Base-by-base conservation (phyloP, 1,140 invertebrate genomes). In the Musca vetustissima region DNA sequence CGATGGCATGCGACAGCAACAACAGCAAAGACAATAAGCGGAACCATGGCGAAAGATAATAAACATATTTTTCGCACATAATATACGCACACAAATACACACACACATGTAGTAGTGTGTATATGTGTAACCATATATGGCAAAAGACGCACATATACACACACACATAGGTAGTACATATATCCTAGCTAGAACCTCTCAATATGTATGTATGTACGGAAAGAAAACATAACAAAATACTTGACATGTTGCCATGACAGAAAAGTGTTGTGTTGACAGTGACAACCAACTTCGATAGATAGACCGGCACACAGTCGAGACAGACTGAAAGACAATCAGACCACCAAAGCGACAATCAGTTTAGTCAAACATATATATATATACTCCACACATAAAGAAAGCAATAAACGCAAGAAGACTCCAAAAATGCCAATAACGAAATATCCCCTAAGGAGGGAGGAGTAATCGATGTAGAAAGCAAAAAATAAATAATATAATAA, bases 191-290 rank as follows among this genome's bases (percentile, higher is more conserved):
- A n/a, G n/a, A n/a, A n/a, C n/a, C n/a, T n/a, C n/a, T n/a, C n/a
- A n/a, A n/a, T 43, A 43, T 43, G 11, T 43, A 13, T 43, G 36
- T 43, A 43, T 43, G 36, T 43, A n/a, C n/a, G 21, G 17, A 59
- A 32, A 24, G n/a, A 36, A 61, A 17, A 61, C 55, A 3, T 28
- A 59, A 59, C 57, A 61, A 61, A 61, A 61, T 61, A 61, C 57
- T 61, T 61, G 57, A 61, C 57, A 61, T 61, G 57, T 61, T 61
- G 57, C 28, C 57, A 61, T 61, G 57, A 61, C 57, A 61, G 32
- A 61, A 61, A 61, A 36, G 57, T 61, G 57, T 61, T 61, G 57
- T 61, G 57, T 61, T 61, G 57, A 61, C 57, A 61, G 57, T 19
- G 9, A 61, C 57, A 61, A 32, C 57, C 32, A 61, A 11, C 36